Percentiles rank a stretch among this genome's conserved stretches.
Conservation (phyloP, 2,113 vertebrate genomes). For the Sarotherodon lohbergeri region DNA sequence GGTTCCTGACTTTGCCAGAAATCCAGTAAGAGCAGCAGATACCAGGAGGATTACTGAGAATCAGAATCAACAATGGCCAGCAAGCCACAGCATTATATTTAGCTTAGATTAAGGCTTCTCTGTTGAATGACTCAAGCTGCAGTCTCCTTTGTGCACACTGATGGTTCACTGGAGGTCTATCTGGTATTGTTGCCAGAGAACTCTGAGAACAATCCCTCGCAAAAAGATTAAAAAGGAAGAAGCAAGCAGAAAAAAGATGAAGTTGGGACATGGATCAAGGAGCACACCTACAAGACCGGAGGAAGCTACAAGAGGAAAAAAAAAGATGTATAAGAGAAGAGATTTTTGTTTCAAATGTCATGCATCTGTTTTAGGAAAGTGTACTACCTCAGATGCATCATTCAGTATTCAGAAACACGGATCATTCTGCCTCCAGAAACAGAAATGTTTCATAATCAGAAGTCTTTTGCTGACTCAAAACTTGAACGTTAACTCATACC, state of each 20-base stretch:
- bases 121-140: slow-evolving; percentile 17
- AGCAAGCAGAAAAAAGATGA: neutral
- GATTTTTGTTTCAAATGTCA: neutral
- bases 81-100: slow-evolving; percentile 5
- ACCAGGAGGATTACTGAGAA: slow-evolving; percentile 17
- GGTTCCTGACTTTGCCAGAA: neutral
- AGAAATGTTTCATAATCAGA: slow-evolving; percentile 23
- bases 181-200: slow-evolving; percentile 13
- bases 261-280: slow-evolving; percentile 20
- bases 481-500: neutral
- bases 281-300: slow-evolving; percentile 29
- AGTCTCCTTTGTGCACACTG: neutral
- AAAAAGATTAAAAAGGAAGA: neutral
- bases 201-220: neutral
- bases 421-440: slow-evolving; percentile 18
- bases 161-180: slow-evolving; percentile 13
- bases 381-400: slow-evolving; percentile 1
- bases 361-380: slow-evolving; percentile 16
- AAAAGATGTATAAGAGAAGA: neutral
- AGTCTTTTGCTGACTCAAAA: slow-evolving; percentile 12
- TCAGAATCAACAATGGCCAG: neutral
- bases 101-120: slow-evolving; percentile 6
- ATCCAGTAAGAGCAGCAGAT: slow-evolving; percentile 5
- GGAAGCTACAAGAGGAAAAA: neutral
- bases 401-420: neutral